Percentiles rank a stretch among this genome's conserved stretches.
Evolutionary conservation across 2,888 invertebrate genomes (phyloP).

Genomic region (Melanostoma scalare): DNA sequence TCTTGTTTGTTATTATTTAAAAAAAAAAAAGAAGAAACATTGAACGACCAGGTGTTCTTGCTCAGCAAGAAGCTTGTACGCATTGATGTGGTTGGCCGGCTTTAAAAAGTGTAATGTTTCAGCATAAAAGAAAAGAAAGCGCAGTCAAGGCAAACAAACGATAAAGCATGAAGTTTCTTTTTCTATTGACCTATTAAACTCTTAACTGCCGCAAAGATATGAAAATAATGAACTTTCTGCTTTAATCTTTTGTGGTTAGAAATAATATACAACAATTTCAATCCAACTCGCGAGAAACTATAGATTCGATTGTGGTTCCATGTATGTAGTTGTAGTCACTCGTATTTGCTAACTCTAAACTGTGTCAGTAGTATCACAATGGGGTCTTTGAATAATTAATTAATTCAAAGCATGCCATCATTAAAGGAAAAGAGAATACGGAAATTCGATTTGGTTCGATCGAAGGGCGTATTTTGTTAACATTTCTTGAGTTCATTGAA

Average conservation of each 20-base stretch:
- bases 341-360: background rate
- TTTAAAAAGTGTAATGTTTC: too few relatives aligned
- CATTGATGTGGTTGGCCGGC: too few relatives aligned
- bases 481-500: too few relatives aligned
- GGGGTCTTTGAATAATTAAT: background rate
- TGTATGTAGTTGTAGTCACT: background rate
- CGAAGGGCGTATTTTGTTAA: too few relatives aligned
- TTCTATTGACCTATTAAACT: conserved; percentile 48
- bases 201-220: conserved; percentile 37
- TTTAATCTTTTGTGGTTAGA: conserved; percentile 1
- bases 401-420: background rate
- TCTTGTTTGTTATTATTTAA: conserved; percentile 1
- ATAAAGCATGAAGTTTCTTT: conserved; percentile 7
- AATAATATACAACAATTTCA: too few relatives aligned
- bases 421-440: too few relatives aligned
- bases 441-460: too few relatives aligned
- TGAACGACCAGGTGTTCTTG: too few relatives aligned
- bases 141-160: background rate
- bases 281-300: background rate
- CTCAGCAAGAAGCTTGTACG: too few relatives aligned
- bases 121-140: conserved; percentile 2
- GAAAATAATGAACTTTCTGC: conserved; percentile 8
- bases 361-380: background rate
- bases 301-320: background rate
- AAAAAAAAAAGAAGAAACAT: background rate